Evolutionary conservation across 2,797 vertebrate species (phyloP).

Genomic region (Sebastes glaucus): DNA sequence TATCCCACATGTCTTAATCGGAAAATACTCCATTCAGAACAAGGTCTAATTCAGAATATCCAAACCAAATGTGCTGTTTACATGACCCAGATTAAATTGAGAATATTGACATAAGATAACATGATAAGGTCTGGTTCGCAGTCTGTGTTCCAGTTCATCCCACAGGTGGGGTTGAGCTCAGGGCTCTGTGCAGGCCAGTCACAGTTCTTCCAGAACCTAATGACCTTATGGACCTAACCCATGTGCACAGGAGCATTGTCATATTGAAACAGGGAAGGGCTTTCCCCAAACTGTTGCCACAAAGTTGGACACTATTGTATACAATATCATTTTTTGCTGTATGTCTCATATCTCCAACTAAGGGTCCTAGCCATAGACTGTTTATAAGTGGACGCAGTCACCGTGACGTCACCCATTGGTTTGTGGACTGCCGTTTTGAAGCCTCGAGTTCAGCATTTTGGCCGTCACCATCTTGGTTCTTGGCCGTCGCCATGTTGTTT

Average conservation of each 20-base stretch:
- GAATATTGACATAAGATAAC: too few species aligned
- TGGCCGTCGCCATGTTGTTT: too few species aligned
- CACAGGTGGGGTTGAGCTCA: not conserved
- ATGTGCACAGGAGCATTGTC: not conserved
- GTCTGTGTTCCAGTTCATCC: not conserved
- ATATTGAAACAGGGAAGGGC: not conserved
- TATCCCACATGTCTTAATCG: too few species aligned
- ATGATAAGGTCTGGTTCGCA: not conserved
- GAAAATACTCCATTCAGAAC: accelerated
- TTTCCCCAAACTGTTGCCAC: not conserved
- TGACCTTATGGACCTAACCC: not conserved
- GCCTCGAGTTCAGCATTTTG: too few species aligned
- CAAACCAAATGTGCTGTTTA: too few species aligned
- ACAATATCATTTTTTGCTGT: not conserved
- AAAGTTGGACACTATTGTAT: not conserved
- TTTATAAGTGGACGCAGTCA: too few species aligned
- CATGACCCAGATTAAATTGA: too few species aligned
- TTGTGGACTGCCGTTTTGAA: too few species aligned
- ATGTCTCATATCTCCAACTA: not conserved
- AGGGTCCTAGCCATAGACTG: not conserved
- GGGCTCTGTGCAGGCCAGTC: not conserved
- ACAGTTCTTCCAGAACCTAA: not conserved
- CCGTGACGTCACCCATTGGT: too few species aligned
- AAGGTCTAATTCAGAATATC: too few species aligned
- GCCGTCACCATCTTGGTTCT: accelerated